A percentile compares a stretch with the other conserved stretches of the same genome.
Evolutionary conservation across 2,113 vertebrate species (phyloP).

Genomic region (Synchiropus splendidus): DNA sequence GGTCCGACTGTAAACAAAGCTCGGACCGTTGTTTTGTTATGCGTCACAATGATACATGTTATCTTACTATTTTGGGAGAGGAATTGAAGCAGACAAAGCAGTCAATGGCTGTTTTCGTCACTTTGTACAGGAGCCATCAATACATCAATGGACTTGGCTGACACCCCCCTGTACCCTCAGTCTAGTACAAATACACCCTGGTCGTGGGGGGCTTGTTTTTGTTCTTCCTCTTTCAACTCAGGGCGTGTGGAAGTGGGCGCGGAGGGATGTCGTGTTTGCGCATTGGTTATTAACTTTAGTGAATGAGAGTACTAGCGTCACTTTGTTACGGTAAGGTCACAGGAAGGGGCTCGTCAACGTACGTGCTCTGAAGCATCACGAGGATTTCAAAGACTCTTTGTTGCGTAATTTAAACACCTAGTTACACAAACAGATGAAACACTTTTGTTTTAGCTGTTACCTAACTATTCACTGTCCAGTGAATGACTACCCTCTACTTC

Average conservation of each 20-base stretch:
- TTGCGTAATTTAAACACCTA: slow-evolving; percentile 8
- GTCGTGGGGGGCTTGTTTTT: slow-evolving; percentile 38
- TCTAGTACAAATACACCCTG: slow-evolving; percentile 33
- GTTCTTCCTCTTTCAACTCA: slow-evolving; percentile 25
- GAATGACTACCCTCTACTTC: too few species aligned
- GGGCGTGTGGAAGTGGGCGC: background rate
- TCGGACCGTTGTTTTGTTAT: background rate
- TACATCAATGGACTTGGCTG: slow-evolving; percentile 45
- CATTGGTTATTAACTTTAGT: slow-evolving; percentile 1
- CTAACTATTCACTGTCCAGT: background rate
- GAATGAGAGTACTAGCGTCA: slow-evolving; percentile 5
- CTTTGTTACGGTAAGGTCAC: background rate
- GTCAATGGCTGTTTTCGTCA: slow-evolving; percentile 41
- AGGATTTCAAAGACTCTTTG: slow-evolving; percentile 23
- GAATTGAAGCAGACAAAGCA: slow-evolving; percentile 55
- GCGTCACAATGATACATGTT: slow-evolving; percentile 27
- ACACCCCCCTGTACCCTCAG: slow-evolving; percentile 27
- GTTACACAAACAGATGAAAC: too few species aligned
- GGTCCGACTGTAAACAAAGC: slow-evolving; percentile 35
- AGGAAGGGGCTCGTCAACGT: slow-evolving; percentile 10
- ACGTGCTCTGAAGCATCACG: background rate
- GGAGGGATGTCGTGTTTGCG: background rate
- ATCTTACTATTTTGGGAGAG: slow-evolving; percentile 34
- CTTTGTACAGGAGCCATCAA: slow-evolving; percentile 46
- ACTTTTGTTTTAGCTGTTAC: slow-evolving; percentile 7